Evolutionary conservation across 2,888 invertebrate genomes (phyloP).

Genomic region (Monochamus alternatus): DNA sequence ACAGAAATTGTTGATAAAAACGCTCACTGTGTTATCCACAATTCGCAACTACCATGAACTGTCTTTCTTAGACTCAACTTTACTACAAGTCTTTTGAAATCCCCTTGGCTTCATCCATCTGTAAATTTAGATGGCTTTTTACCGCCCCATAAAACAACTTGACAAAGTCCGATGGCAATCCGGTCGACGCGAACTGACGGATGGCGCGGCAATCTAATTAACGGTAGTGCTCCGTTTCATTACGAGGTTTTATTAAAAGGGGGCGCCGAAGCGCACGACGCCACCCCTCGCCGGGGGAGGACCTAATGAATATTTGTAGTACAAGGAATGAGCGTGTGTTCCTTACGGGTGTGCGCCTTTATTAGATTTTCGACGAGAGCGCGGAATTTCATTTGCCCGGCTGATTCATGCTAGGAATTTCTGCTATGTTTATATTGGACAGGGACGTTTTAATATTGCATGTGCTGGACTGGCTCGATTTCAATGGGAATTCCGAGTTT

Average conservation of each 20-base stretch:
- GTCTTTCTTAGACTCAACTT: no score
- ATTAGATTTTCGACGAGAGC: conserved; percentile 60
- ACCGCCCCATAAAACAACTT: conserved; percentile 8
- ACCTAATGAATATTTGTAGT: conserved; percentile 68
- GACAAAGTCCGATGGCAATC: conserved; percentile 20
- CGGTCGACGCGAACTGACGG: conserved; percentile 52
- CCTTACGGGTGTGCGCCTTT: conserved; percentile 67
- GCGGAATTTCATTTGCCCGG: conserved; percentile 51
- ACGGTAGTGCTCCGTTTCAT: conserved; percentile 66
- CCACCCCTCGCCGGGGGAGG: conserved; percentile 50
- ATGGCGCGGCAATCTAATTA: conserved; percentile 67
- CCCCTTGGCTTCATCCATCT: not conserved
- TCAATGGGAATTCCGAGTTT: no score
- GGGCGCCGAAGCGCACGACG: conserved; percentile 60
- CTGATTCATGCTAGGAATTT: conserved; percentile 44
- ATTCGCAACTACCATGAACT: no score
- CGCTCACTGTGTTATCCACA: no score
- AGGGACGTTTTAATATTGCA: no score
- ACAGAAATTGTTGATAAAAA: no score
- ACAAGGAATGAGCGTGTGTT: conserved; percentile 66
- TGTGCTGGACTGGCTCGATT: no score
- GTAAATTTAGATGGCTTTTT: not conserved
- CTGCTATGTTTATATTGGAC: conserved; percentile 7
- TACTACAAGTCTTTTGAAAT: no score
- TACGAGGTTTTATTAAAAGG: conserved; percentile 67